These are phyloP conservation scores for Haemorhous mexicanus DNA, from an alignment of 2,113 vertebrate genomes.

Conservation along the genomic window DNA sequence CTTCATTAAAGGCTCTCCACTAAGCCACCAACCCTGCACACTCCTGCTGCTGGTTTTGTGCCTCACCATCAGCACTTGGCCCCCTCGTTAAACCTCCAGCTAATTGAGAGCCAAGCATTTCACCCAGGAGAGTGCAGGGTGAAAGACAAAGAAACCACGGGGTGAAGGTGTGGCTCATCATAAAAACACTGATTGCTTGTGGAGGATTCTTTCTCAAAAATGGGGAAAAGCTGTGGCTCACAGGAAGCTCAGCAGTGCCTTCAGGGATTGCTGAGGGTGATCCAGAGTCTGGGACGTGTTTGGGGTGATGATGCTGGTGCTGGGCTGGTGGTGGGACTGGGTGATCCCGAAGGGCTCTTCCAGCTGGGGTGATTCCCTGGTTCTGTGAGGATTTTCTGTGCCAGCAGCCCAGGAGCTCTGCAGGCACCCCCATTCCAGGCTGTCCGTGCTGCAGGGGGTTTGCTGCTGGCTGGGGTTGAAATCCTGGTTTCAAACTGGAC, in stretches of 20 bases:
- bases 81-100: neutral
- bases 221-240: neutral
- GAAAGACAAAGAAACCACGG: rapidly evolving
- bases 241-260: neutral
- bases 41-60: neutral
- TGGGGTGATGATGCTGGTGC: neutral
- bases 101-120: neutral
- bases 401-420: rapidly evolving
- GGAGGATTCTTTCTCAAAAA: neutral
- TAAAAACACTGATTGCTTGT: neutral
- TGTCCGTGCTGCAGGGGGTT: neutral
- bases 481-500: neutral
- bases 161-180: rapidly evolving
- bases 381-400: neutral
- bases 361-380: rapidly evolving
- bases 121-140: neutral
- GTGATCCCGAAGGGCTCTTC: neutral
- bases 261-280: neutral
- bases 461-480: rapidly evolving
- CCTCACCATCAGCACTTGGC: neutral
- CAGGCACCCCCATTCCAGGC: neutral
- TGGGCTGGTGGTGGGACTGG: neutral
- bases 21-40: neutral
- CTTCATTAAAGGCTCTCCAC: neutral
- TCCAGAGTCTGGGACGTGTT: rapidly evolving